Base-by-base conservation (phyloP, 2,888 invertebrate species). In the Ommatoiulus sabulosus region DNA sequence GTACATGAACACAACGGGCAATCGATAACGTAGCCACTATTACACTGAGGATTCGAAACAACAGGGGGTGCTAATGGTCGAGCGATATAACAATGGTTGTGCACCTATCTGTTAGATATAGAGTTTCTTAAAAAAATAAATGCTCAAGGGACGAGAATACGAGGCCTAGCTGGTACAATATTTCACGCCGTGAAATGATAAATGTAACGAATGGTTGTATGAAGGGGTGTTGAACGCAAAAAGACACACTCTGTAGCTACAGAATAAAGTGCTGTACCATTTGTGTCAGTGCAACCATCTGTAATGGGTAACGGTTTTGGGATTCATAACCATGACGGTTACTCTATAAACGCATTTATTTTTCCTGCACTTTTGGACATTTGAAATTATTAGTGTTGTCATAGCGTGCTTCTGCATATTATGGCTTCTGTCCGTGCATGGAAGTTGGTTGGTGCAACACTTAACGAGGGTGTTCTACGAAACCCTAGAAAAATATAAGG, bases 21-120 rank as follows among this genome's bases (percentile, higher is more conserved):
- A 80, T 80, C 80, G 80, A 80, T 80, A 80, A 35, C 2, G 7
- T 80, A 12, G 35, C 12, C 35, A 35, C 35, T 12, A 12, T 80
- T 80, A 35, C 35, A 80, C 24, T 12, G 80, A 80, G 80, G 80
- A 15, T 35, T 80, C 80, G 80, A 80, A 80, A 80, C 80, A 80
- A 80, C 80, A 80, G 80, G 80, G 80, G 80, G 80, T 80, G 80
- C 80, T 80, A 80, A 80, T 80, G 80, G 80, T 80, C 8, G 72
- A 12, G 24, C 35, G 24, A 80, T 35, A 12, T 35, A 24, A 80
- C 24, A 72, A 12, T 80, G 80, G 35, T 12, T 35, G 3, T 10
- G 35, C 80, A 80, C 80, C 80, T 80, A 80, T 80, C 10, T 80
- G 35, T 12, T 5, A 80, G 80, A 80, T 35, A 48, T 12, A 24